Conservation (phyloP, 2,888 invertebrate species). For the Brachynemurus nebulosus region DNA sequence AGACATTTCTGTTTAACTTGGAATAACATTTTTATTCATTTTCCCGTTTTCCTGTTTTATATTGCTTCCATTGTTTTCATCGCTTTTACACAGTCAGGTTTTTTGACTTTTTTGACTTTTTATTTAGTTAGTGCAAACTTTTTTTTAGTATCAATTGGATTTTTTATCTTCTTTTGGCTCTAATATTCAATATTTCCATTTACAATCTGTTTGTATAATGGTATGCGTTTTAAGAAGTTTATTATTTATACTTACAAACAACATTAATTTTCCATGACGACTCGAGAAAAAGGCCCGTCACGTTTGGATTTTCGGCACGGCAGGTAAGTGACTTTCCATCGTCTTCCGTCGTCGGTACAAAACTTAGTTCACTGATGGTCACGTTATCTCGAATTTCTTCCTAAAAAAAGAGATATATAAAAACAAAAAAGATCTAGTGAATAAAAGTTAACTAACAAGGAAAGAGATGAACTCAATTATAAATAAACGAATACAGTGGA, state of each 20-base stretch:
- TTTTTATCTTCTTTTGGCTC: too few species aligned
- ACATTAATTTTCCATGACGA: constrained; percentile 79
- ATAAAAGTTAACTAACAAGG: neutral
- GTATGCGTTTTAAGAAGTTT: too few species aligned
- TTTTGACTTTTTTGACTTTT: too few species aligned
- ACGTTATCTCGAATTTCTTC: constrained; percentile 69
- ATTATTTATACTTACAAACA: constrained; percentile 74
- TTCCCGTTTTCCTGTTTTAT: too few species aligned
- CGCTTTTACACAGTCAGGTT: too few species aligned
- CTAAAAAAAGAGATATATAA: constrained; percentile 28
- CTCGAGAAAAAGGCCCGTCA: constrained; percentile 68
- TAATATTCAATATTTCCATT: too few species aligned
- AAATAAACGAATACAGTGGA: neutral
- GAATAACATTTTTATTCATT: too few species aligned
- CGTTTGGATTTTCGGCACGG: constrained; percentile 82
- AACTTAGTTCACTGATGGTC: constrained; percentile 74
- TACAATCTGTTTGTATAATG: too few species aligned
- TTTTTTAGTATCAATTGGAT: too few species aligned
- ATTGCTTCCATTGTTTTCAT: too few species aligned
- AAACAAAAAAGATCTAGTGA: neutral
- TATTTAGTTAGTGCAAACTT: too few species aligned
- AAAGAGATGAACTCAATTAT: neutral
- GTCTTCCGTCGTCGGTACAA: constrained; percentile 78
- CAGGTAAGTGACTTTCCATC: constrained; percentile 81
- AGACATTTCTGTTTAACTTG: too few species aligned